A percentile compares a stretch with the other conserved stretches of the same genome.
Conservation (phyloP, 1,140 invertebrate genomes). For the Zeugodacus cucurbitae region DNA sequence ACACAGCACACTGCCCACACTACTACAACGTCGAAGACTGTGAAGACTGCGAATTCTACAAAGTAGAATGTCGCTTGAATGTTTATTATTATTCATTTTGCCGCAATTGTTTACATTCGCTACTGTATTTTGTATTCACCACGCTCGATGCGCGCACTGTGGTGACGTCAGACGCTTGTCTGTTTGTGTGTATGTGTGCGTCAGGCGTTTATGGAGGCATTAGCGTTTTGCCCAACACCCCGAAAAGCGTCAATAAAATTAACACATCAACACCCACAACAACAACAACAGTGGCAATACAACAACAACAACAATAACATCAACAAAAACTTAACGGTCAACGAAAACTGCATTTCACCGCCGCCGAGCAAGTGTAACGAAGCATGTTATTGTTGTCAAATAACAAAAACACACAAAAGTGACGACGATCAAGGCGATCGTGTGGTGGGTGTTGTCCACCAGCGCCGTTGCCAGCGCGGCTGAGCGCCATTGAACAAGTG, state of each 20-base stretch:
- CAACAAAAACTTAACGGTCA: not conserved
- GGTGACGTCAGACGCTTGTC: not conserved
- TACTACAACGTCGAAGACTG: too few species aligned
- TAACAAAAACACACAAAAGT: not conserved
- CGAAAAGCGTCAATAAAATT: not conserved
- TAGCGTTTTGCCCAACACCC: not conserved
- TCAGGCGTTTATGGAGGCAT: not conserved
- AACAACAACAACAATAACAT: not conserved
- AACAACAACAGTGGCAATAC: not conserved
- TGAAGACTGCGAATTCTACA: not conserved
- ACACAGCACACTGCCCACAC: too few species aligned
- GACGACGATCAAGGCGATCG: not conserved
- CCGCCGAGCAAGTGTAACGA: not conserved
- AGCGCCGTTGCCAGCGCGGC: not conserved
- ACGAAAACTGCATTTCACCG: not conserved
- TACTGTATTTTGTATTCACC: conserved; percentile 16
- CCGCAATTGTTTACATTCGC: not conserved
- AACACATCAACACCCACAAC: conserved; percentile 18
- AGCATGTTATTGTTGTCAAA: not conserved
- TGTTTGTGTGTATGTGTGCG: not conserved
- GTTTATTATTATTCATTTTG: not conserved
- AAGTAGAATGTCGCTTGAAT: not conserved
- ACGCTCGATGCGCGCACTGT: not conserved
- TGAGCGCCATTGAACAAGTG: not conserved
- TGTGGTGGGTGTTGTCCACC: conserved; percentile 19